Evolutionary conservation across 2,797 vertebrate genomes (phyloP).

Genomic region (Oreochromis grahami): DNA sequence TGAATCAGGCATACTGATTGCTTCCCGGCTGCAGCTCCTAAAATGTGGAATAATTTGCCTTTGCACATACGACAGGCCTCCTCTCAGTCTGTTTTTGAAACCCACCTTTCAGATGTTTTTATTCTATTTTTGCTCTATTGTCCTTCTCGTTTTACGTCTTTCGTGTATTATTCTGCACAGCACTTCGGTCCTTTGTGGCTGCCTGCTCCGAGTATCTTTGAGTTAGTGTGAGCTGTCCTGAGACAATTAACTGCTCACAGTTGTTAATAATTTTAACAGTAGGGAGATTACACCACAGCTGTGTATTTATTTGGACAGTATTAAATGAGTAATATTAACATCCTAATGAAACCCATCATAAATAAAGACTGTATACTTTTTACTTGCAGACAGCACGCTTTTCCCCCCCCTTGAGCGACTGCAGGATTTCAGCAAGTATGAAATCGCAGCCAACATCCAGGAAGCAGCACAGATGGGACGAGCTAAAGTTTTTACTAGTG

Average conservation of each 20-base stretch:
- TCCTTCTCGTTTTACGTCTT: background rate
- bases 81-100: background rate
- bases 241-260: background rate
- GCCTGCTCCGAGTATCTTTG: background rate
- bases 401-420: fast-evolving
- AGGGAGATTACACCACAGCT: background rate
- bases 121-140: background rate
- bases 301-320: background rate
- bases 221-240: background rate
- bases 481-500: background rate
- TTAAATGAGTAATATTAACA: background rate
- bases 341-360: background rate
- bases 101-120: background rate
- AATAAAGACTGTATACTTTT: background rate
- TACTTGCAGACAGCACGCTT: background rate
- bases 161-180: fast-evolving
- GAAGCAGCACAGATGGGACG: background rate
- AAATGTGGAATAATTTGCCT: background rate
- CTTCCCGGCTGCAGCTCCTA: background rate
- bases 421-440: background rate
- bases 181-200: background rate
- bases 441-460: background rate
- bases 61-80: background rate
- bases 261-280: background rate
- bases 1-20: background rate